These are phyloP conservation scores for Heliconius ethilla DNA, from an alignment of 2,888 invertebrate species.

Conservation along the genomic window DNA sequence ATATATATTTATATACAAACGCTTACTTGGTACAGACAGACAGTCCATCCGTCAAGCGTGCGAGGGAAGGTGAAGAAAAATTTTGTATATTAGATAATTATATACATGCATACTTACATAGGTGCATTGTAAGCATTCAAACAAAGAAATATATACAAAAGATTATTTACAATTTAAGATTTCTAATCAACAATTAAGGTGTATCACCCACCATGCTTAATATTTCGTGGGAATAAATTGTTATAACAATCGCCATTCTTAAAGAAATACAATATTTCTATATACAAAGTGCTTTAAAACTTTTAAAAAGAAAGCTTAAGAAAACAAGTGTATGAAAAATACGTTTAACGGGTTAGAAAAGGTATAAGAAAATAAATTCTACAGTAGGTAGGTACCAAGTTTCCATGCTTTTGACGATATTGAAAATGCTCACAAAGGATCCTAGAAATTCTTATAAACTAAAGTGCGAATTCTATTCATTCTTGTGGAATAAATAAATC, in stretches of 20 bases:
- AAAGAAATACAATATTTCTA: neutral
- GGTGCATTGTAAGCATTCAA: slow-evolving; percentile 39
- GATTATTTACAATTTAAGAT: slow-evolving; percentile 10
- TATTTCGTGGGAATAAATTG: neutral
- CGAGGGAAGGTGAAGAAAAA: slow-evolving; percentile 44
- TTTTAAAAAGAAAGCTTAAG: neutral
- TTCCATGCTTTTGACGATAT: slow-evolving; percentile 17
- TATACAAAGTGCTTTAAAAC: neutral
- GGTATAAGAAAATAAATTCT: slow-evolving; percentile 7
- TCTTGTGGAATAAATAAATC: neutral
- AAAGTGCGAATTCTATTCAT: slow-evolving; percentile 4
- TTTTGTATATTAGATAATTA: slow-evolving; percentile 44
- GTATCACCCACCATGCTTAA: slow-evolving; percentile 16
- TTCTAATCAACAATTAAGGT: neutral
- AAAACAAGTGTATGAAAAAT: slow-evolving; percentile 9
- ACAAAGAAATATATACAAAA: slow-evolving; percentile 27
- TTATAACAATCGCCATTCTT: neutral
- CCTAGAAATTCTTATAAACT: slow-evolving; percentile 12
- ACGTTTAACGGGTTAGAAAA: slow-evolving; percentile 6
- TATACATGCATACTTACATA: slow-evolving; percentile 43
- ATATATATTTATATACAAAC: slow-evolving; percentile 32
- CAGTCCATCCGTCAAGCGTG: slow-evolving; percentile 49
- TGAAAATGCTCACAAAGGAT: slow-evolving; percentile 9
- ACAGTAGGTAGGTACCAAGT: neutral
- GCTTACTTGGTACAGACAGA: slow-evolving; percentile 51